These are phyloP conservation scores for Phymastichus coffea DNA, from an alignment of 1,140 invertebrate species.

Conservation along the genomic window DNA sequence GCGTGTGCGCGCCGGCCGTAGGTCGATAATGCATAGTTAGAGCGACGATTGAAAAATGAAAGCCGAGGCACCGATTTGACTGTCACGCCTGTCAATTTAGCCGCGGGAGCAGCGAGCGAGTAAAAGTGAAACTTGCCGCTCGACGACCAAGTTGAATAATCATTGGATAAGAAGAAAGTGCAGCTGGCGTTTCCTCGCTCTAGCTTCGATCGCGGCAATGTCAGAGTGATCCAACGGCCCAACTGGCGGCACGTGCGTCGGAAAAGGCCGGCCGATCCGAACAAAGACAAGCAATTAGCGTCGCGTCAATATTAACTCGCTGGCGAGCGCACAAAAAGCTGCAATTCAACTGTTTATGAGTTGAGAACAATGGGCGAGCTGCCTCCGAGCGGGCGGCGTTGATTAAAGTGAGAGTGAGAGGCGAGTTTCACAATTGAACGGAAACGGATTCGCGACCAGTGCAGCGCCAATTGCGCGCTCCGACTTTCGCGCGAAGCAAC, in stretches of 20 bases:
- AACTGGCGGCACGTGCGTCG: too few relatives aligned
- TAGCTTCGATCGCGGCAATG: slow-evolving; percentile 31
- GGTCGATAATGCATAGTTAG: too few relatives aligned
- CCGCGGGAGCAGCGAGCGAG: slow-evolving; percentile 7
- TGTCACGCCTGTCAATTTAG: slow-evolving; percentile 31
- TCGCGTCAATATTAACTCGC: too few relatives aligned
- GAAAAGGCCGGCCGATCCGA: too few relatives aligned
- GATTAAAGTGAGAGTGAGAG: slow-evolving; percentile 13
- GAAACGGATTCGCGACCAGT: slow-evolving; percentile 5
- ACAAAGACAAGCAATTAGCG: too few relatives aligned
- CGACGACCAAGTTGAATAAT: slow-evolving; percentile 33
- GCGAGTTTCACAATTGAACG: not conserved
- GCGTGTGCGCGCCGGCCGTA: too few relatives aligned
- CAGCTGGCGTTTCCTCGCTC: slow-evolving; percentile 18
- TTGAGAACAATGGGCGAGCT: slow-evolving; percentile 5
- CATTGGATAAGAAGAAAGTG: slow-evolving; percentile 40
- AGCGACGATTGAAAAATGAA: too few relatives aligned
- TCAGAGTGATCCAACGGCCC: too few relatives aligned
- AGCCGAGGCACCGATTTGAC: too few relatives aligned
- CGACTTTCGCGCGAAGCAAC: too few relatives aligned
- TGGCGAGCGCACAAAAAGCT: too few relatives aligned
- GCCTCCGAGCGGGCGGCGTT: not conserved
- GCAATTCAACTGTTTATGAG: not conserved
- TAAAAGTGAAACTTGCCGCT: slow-evolving; percentile 35
- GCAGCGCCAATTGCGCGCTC: too few relatives aligned